phyloP scores from a whole-genome alignment of 2,888 invertebrate genomes.

The Netelia inedita region DNA sequence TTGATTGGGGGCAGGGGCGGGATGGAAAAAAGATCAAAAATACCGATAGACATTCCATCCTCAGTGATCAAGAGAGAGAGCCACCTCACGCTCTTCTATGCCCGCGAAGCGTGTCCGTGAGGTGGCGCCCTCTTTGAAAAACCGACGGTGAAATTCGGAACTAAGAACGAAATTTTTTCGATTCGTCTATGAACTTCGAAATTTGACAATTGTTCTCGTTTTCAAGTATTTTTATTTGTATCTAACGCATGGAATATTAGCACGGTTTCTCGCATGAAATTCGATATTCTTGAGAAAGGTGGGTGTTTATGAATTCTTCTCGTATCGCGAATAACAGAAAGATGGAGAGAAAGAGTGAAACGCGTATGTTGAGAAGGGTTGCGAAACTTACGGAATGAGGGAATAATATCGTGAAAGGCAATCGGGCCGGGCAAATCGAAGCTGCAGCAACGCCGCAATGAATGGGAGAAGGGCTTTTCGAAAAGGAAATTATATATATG shows the following conservation, averaged over 20 bases:
- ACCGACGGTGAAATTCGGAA: too few relatives aligned
- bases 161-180: too few relatives aligned
- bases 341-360: constrained; percentile 64
- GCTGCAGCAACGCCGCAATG: constrained; percentile 45
- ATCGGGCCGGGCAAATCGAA: constrained; percentile 41
- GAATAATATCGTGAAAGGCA: constrained; percentile 58
- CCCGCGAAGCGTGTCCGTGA: too few relatives aligned
- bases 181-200: too few relatives aligned
- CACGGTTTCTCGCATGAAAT: not conserved
- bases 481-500: constrained; percentile 60
- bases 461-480: constrained; percentile 45
- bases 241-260: too few relatives aligned
- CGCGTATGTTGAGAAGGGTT: constrained; percentile 40
- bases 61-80: too few relatives aligned
- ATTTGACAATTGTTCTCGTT: too few relatives aligned
- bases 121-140: too few relatives aligned
- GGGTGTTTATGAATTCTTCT: constrained; percentile 2
- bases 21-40: too few relatives aligned
- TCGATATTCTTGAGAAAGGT: not conserved
- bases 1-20: constrained; percentile 68
- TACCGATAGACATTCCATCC: too few relatives aligned
- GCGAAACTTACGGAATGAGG: constrained; percentile 26
- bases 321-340: constrained; percentile 7
- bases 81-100: too few relatives aligned
- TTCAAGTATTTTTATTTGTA: too few relatives aligned